Evolutionary conservation across 2,113 vertebrate genomes (phyloP), one percentile per base, ranked within the genome.

Genomic region (Henicopernis longicauda): DNA sequence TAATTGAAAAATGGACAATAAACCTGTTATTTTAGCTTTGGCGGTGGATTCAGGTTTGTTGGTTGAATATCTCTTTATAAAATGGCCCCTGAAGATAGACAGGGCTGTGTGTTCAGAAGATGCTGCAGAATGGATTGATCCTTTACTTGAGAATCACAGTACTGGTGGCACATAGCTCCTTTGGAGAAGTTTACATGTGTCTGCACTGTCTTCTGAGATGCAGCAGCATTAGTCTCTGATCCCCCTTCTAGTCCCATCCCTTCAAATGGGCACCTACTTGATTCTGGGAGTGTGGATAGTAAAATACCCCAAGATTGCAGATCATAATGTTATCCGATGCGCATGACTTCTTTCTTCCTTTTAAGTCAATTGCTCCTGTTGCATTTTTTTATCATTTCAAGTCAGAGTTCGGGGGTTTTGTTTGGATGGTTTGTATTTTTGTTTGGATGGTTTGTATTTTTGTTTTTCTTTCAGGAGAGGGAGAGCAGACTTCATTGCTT

Each of bases 211-310:
- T 65, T 61, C 26, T 82, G n/a, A 82, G 22, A 47, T 52, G 8
- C 36, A 19, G 32, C 40, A 82, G 9, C 25, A 21, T 32, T 32
- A 57, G 26, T 17, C 20, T 55, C 10, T 85, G 26, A 73, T 73
- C 1, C 9, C 36, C 27, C 9, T 78, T 79, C 45, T 25, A 25
- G 13, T 27, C 17, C 11, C 6, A n/a, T 29, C 15, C 27, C 26
- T 73, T 78, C 40, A 47, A 74, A 70, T 3, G 1, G 19, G 6
- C 12, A 42, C 0, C 0, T 72, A 3, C 38, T 69, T 69, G 49
- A 70, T 10, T 70, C 22, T 78, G 16, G 6, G 26, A 85, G 6
- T 34, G 8, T 55, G 69, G 19, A 22, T 32, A 67, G 29, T 27
- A 77, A 34, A 10, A 62, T 13, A 58, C 0, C 3, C 11, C 50